A percentile compares a stretch with the other conserved stretches of the same genome.
These are phyloP conservation scores for Phrynosoma platyrhinos DNA, from an alignment of 2,113 vertebrate genomes.

Conservation along the genomic window DNA sequence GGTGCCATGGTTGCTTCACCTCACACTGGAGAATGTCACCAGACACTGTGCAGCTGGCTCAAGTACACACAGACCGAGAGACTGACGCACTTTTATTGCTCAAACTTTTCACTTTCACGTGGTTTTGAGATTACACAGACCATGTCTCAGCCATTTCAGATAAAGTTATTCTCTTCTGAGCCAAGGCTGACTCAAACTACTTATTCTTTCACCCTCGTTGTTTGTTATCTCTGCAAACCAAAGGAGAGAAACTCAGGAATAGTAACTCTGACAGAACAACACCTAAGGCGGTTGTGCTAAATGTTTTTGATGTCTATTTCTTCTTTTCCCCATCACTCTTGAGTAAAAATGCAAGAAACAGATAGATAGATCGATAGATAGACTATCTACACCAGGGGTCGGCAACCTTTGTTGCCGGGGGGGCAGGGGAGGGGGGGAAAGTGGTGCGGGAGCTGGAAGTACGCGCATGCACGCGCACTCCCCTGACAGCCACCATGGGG, in stretches of 20 bases:
- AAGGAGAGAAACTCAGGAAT: neutral
- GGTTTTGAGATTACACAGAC: conserved; percentile 26
- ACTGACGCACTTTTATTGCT: conserved; percentile 19
- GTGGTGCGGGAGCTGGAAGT: too few species aligned
- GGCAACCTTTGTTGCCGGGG: too few species aligned
- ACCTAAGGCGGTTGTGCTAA: neutral
- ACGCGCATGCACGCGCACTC: too few species aligned
- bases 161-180: conserved; percentile 17
- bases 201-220: neutral
- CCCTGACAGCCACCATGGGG: too few species aligned
- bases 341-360: neutral
- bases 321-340: neutral
- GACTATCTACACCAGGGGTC: too few species aligned
- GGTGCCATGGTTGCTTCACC: conserved; percentile 12
- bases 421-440: too few species aligned
- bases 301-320: neutral
- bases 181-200: conserved; percentile 8
- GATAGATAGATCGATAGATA: too few species aligned
- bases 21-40: conserved; percentile 43
- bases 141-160: conserved; percentile 11
- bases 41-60: neutral
- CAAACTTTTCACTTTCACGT: conserved; percentile 33
- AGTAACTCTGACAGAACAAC: conserved; percentile 7
- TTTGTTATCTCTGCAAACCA: neutral
- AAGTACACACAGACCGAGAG: neutral